Percentiles rank a stretch among this genome's conserved stretches.
Conservation (phyloP, 2,888 invertebrate genomes). For the Spodoptera picta region DNA sequence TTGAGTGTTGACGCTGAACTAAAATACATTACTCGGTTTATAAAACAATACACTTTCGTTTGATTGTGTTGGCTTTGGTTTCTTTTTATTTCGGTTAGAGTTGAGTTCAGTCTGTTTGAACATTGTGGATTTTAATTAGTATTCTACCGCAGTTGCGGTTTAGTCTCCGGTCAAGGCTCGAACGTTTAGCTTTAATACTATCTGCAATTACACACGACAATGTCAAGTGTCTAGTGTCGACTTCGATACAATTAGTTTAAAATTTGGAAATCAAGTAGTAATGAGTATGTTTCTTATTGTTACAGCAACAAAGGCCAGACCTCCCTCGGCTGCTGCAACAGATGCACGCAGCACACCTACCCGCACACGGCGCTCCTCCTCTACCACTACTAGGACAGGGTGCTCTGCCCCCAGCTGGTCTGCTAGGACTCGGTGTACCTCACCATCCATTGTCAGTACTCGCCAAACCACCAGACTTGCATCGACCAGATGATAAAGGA, state of each 20-base stretch:
- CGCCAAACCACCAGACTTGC: constrained; percentile 93
- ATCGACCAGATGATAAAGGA: constrained; percentile 93
- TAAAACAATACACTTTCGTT: constrained; percentile 47
- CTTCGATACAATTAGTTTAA: constrained; percentile 12
- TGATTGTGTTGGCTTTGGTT: constrained; percentile 33
- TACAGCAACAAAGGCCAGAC: constrained; percentile 95
- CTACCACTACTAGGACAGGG: constrained; percentile 88
- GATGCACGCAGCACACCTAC: constrained; percentile 96
- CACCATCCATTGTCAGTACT: constrained; percentile 93
- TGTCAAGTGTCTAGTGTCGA: background rate
- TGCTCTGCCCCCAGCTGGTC: constrained; percentile 87
- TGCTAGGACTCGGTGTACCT: constrained; percentile 91
- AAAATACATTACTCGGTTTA: constrained; percentile 65
- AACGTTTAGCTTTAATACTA: constrained; percentile 18
- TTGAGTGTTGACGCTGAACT: constrained; percentile 78
- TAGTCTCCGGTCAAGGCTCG: constrained; percentile 17
- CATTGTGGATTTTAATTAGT: constrained; percentile 42
- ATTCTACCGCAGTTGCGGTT: constrained; percentile 34
- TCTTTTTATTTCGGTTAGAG: constrained; percentile 33
- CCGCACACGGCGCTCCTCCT: constrained; percentile 92
- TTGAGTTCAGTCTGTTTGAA: constrained; percentile 35
- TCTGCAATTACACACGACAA: background rate
- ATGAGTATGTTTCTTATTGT: constrained; percentile 49
- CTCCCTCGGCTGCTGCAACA: constrained; percentile 95
- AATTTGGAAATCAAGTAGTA: constrained; percentile 5